Conservation (phyloP, 2,888 invertebrate genomes). For the Pachydiplax longipennis region DNA sequence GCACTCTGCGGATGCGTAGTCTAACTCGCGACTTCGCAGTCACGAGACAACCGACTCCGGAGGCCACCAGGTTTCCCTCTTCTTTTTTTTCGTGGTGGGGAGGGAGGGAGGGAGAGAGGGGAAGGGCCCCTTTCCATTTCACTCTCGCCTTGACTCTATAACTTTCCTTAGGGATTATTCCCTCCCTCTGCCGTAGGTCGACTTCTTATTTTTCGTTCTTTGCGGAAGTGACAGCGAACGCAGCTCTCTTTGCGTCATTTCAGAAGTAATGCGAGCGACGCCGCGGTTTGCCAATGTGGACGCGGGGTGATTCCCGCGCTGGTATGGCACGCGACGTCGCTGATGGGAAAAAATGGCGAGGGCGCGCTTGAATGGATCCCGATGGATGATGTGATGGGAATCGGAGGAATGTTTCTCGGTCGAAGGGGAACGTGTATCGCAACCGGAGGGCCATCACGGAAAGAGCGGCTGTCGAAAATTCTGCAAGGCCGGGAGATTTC, state of each 20-base stretch:
- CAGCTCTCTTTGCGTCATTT: neutral
- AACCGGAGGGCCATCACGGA: no score
- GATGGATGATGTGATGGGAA: neutral
- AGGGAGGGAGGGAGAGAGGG: neutral
- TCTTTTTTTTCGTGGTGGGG: neutral
- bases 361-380: no score
- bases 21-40: neutral
- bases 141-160: neutral
- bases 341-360: no score
- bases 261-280: neutral
- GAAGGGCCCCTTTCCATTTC: neutral
- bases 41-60: neutral
- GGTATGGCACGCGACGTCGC: neutral
- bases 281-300: neutral
- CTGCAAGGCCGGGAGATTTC: no score
- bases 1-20: neutral
- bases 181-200: neutral
- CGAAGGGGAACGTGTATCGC: neutral
- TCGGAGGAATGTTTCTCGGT: neutral
- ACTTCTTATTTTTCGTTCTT: neutral
- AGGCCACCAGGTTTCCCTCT: neutral
- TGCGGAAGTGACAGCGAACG: neutral
- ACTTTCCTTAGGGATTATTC: neutral
- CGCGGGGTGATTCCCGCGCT: neutral
- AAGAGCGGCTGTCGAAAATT: no score